Conservation (phyloP, 2,113 vertebrate species). For the Monopterus albus region DNA sequence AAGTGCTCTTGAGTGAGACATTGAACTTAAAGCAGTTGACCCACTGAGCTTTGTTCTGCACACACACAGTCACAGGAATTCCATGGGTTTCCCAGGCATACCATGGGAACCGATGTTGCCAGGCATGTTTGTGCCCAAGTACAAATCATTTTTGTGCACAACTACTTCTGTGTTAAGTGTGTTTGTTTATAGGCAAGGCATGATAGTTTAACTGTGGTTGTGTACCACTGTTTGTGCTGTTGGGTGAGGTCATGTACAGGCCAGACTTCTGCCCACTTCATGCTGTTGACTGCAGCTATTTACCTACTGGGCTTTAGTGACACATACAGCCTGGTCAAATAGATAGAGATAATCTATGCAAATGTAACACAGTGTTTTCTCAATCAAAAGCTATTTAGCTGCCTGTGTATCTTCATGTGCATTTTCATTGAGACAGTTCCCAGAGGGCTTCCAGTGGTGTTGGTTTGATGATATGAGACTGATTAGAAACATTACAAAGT, state of each 20-base stretch:
- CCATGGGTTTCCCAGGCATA: constrained; percentile 27
- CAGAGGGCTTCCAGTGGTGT: constrained; percentile 49
- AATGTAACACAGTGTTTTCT: constrained; percentile 66
- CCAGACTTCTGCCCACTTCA: background rate
- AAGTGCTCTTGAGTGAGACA: constrained; percentile 25
- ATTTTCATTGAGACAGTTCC: constrained; percentile 61
- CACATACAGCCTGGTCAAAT: constrained; percentile 78
- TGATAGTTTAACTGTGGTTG: constrained; percentile 49
- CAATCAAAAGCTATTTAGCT: constrained; percentile 74
- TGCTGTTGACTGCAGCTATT: constrained; percentile 64
- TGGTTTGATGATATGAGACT: constrained; percentile 56
- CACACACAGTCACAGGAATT: constrained; percentile 40
- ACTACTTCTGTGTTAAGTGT: constrained; percentile 17
- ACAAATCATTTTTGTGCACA: constrained; percentile 61
- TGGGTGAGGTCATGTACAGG: background rate
- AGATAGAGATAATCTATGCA: constrained; percentile 74
- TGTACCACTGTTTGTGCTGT: constrained; percentile 23
- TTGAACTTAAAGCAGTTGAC: constrained; percentile 18
- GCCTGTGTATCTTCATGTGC: constrained; percentile 58
- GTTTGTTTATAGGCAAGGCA: constrained; percentile 47
- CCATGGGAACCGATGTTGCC: constrained; percentile 63
- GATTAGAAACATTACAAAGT: constrained; percentile 71
- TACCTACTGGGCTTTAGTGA: constrained; percentile 54
- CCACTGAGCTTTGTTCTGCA: constrained; percentile 8
- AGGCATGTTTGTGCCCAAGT: constrained; percentile 65